Percentiles rank a stretch among this genome's conserved stretches.
phyloP scores from a whole-genome alignment of 2,888 invertebrate species.

The Teinopalpus imperialis region DNA sequence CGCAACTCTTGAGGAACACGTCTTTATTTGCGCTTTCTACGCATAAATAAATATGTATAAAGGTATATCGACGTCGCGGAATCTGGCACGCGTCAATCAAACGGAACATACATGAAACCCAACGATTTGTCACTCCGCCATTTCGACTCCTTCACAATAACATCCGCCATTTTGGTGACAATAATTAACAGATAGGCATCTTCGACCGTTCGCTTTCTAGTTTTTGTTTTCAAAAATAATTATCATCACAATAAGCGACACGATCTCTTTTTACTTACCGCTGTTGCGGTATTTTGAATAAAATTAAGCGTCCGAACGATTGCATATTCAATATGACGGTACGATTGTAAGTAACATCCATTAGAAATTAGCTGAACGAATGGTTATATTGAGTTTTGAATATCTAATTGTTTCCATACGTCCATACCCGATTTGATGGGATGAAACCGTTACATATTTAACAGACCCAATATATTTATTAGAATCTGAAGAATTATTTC shows the following conservation, averaged over 20 bases:
- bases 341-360: constrained; percentile 50
- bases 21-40: constrained; percentile 80
- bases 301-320: constrained; percentile 65
- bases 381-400: constrained; percentile 21
- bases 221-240: constrained; percentile 80
- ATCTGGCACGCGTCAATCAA: constrained; percentile 81
- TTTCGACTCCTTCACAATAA: constrained; percentile 72
- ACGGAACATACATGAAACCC: constrained; percentile 68
- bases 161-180: constrained; percentile 76
- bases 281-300: constrained; percentile 79
- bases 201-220: constrained; percentile 74
- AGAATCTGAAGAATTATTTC: no score
- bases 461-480: no score
- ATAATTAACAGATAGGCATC: constrained; percentile 80
- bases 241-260: constrained; percentile 78
- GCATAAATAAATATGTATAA: constrained; percentile 75
- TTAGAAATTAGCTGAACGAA: constrained; percentile 56
- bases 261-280: constrained; percentile 77
- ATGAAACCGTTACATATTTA: no score
- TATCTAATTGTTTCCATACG: not conserved
- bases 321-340: constrained; percentile 38
- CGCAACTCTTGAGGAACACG: constrained; percentile 65
- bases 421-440: not conserved
- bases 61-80: constrained; percentile 62
- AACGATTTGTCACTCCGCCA: constrained; percentile 77